phyloP scores from a whole-genome alignment of 2,797 vertebrate genomes.

The Phrynocephalus forsythii region DNA sequence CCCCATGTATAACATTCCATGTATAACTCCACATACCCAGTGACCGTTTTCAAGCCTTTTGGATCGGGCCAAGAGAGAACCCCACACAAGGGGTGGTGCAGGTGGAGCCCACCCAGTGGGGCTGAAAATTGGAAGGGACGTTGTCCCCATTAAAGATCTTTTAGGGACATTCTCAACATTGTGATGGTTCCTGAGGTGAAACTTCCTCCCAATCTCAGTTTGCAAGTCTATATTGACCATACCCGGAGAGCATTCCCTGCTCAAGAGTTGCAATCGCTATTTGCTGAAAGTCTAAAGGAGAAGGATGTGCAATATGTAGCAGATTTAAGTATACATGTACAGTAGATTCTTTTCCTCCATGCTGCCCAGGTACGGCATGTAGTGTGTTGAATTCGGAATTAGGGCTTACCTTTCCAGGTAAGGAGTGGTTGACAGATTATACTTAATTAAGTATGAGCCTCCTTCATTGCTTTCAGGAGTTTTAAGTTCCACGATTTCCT shows the following conservation, averaged over 20 bases:
- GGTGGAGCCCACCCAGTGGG: too few species aligned
- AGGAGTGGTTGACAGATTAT: conserved; percentile 84
- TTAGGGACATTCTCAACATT: neutral
- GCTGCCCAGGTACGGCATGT: neutral
- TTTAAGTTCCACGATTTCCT: conserved; percentile 35
- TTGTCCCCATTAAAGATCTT: neutral
- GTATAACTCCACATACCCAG: too few species aligned
- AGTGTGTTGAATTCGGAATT: neutral
- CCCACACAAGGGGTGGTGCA: too few species aligned
- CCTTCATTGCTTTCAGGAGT: conserved; percentile 68
- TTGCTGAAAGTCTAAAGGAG: neutral
- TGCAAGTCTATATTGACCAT: neutral
- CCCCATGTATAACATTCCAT: too few species aligned
- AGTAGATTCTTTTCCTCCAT: neutral
- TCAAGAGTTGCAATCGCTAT: neutral
- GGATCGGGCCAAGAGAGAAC: too few species aligned
- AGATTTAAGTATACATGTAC: neutral
- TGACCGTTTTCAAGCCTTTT: too few species aligned
- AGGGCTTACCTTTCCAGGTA: conserved; percentile 85
- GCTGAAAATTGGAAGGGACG: too few species aligned
- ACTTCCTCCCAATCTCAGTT: neutral
- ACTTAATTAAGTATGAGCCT: conserved; percentile 80
- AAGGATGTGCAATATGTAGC: neutral
- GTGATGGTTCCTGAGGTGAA: neutral
- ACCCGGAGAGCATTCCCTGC: neutral